Conservation (phyloP, 2,888 invertebrate species). For the Spisula subtruncata region DNA sequence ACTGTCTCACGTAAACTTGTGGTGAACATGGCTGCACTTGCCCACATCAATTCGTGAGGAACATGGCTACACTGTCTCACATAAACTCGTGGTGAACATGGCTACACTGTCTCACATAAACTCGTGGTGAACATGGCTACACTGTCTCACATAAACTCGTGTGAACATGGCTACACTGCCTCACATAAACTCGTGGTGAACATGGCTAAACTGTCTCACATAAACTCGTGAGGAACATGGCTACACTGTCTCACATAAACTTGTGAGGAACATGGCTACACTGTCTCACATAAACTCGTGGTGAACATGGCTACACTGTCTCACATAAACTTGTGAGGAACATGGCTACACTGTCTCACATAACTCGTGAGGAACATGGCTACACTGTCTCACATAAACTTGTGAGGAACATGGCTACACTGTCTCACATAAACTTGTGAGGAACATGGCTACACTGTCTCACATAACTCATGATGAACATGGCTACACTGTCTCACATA, state of each 20-base stretch:
- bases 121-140: neutral
- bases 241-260: neutral
- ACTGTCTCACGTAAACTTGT: neutral
- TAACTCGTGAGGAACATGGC: neutral
- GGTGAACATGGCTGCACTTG: neutral
- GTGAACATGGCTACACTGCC: neutral
- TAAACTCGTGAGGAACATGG: neutral
- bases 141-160: neutral
- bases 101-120: neutral
- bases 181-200: neutral
- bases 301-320: neutral
- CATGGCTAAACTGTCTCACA: neutral
- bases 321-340: neutral
- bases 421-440: conserved; percentile 4
- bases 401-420: neutral
- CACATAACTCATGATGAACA: neutral
- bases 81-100: neutral
- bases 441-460: neutral
- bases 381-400: neutral
- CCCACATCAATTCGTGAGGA: neutral
- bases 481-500: conserved; percentile 1
- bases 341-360: neutral
- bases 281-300: neutral
- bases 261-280: neutral
- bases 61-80: conserved; percentile 1